Conservation (phyloP, 2,888 invertebrate species). For the Steinernema hermaphroditum region DNA sequence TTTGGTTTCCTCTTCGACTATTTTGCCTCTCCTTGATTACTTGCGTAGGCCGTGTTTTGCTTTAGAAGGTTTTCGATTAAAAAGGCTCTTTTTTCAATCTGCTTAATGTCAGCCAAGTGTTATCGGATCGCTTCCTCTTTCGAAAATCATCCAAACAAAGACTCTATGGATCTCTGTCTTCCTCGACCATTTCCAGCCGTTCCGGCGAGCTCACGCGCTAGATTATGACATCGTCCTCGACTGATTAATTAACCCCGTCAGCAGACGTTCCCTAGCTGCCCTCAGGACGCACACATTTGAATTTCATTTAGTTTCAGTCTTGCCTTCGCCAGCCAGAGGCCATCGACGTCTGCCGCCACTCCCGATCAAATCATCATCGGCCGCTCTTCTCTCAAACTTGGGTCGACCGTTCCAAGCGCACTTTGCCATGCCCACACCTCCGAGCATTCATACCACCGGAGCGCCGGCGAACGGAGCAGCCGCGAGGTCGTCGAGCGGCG, state of each 20-base stretch:
- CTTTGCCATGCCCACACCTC: conserved; percentile 19
- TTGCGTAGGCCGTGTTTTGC: neutral
- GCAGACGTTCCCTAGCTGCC: neutral
- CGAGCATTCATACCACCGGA: neutral
- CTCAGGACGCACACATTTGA: conserved; percentile 4
- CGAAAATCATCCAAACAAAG: too few relatives aligned
- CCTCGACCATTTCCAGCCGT: too few relatives aligned
- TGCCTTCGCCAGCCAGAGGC: conserved; percentile 20
- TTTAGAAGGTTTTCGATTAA: too few relatives aligned
- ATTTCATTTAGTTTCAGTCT: conserved; percentile 16
- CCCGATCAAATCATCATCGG: conserved; percentile 29
- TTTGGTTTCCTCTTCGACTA: neutral
- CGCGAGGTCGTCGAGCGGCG: conserved; percentile 27
- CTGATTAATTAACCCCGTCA: conserved; percentile 28
- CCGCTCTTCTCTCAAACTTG: conserved; percentile 26
- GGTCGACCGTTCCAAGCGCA: conserved; percentile 28
- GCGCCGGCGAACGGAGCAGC: neutral
- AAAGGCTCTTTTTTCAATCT: too few relatives aligned
- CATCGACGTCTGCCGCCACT: conserved; percentile 30
- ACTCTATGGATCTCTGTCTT: too few relatives aligned
- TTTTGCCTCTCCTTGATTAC: neutral
- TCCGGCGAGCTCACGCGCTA: too few relatives aligned
- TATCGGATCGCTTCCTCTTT: too few relatives aligned
- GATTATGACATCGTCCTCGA: neutral
- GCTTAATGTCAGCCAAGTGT: too few relatives aligned